Percentiles rank a stretch among this genome's conserved stretches.
phyloP scores from a whole-genome alignment of 2,113 vertebrate species.

The Xyliphius kryptos region DNA sequence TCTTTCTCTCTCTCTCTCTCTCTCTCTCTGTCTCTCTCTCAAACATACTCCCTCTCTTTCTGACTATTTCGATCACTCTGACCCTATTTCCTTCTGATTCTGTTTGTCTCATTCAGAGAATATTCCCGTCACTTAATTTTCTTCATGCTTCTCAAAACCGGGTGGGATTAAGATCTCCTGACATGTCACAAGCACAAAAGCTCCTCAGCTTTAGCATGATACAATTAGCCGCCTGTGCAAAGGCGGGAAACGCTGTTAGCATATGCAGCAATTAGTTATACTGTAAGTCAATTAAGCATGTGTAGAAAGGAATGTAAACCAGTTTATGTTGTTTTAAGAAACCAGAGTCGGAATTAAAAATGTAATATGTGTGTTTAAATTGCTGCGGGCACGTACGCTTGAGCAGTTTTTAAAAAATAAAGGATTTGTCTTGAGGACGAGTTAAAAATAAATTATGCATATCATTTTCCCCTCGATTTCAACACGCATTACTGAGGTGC shows the following conservation, averaged over 20 bases:
- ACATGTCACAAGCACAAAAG: constrained; percentile 5
- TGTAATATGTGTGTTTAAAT: constrained; percentile 77
- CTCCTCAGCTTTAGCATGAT: constrained; percentile 10
- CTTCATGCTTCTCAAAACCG: constrained; percentile 2
- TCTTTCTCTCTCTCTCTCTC: too few relatives aligned
- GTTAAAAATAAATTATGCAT: constrained; percentile 79
- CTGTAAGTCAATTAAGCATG: constrained; percentile 77
- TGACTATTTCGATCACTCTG: too few relatives aligned
- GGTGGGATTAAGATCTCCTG: constrained; percentile 6
- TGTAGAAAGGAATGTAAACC: constrained; percentile 75
- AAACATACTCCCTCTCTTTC: too few relatives aligned
- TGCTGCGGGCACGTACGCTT: constrained; percentile 66
- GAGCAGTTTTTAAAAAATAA: constrained; percentile 68
- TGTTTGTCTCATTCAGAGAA: too few relatives aligned
- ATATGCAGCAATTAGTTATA: constrained; percentile 77
- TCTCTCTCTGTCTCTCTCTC: too few relatives aligned
- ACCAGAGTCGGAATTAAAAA: constrained; percentile 81
- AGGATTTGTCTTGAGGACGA: constrained; percentile 75
- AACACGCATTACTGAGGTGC: too few relatives aligned
- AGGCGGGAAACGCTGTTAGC: constrained; percentile 64
- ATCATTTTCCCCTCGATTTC: constrained; percentile 57
- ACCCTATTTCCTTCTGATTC: too few relatives aligned
- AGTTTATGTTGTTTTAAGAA: constrained; percentile 77
- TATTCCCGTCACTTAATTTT: too few relatives aligned
- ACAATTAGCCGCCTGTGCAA: neutral